Conservation (phyloP, 92 coral and sea anemone species). For the Parazoanthus swiftii region DNA sequence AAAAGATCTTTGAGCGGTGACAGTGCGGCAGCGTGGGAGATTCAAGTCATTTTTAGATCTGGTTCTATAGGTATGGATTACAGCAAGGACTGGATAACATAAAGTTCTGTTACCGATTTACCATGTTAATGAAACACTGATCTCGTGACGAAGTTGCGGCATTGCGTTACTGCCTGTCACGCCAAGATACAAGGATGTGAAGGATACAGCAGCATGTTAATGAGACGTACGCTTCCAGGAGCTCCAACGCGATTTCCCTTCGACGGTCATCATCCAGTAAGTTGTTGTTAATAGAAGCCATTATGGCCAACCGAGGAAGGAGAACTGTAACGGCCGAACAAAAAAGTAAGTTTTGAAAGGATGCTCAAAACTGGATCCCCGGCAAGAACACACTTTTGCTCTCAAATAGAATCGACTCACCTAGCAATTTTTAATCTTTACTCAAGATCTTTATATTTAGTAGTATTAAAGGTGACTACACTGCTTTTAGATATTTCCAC, state of each 20-base stretch:
- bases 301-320: constrained; percentile 82
- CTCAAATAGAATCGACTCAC: too few relatives aligned
- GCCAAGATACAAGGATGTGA: background rate
- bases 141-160: background rate
- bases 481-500: too few relatives aligned
- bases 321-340: constrained; percentile 61
- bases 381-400: too few relatives aligned
- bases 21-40: too few relatives aligned
- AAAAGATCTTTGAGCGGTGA: too few relatives aligned
- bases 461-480: too few relatives aligned
- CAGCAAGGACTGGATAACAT: background rate
- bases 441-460: too few relatives aligned
- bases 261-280: constrained; percentile 73
- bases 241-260: constrained; percentile 81
- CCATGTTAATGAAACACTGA: background rate
- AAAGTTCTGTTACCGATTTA: background rate
- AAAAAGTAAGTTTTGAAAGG: background rate
- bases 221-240: constrained; percentile 95
- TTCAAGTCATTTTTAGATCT: too few relatives aligned
- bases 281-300: constrained; percentile 87
- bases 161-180: background rate
- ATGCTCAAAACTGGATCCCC: background rate
- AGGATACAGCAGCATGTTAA: constrained; percentile 98
- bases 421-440: too few relatives aligned
- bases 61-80: too few relatives aligned